phyloP scores from a whole-genome alignment of 1,140 invertebrate genomes.

The Mamestra configurata region DNA sequence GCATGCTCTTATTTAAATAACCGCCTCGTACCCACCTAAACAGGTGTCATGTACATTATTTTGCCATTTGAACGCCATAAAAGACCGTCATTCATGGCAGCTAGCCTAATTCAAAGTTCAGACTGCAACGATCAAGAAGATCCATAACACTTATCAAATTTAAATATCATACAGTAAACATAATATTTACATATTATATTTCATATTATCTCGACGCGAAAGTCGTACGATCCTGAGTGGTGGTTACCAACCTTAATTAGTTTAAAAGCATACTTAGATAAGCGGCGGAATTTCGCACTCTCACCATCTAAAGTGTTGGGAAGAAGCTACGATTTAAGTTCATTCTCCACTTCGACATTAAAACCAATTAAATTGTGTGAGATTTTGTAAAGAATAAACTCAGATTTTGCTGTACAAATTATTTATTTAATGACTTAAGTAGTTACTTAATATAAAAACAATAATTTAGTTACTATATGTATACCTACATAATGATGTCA shows the following conservation, averaged over 20 bases:
- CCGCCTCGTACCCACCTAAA: neutral
- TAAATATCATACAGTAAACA: constrained; percentile 4
- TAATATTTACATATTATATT: constrained; percentile 25
- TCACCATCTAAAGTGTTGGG: constrained; percentile 12
- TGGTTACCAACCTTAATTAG: constrained; percentile 55
- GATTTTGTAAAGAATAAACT: neutral
- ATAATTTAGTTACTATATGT: constrained; percentile 45
- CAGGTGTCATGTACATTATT: neutral
- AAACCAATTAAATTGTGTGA: neutral
- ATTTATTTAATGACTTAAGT: constrained; percentile 46
- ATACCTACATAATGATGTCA: constrained; percentile 36
- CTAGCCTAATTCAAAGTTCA: too few species aligned
- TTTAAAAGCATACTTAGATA: constrained; percentile 56
- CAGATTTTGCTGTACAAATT: constrained; percentile 18
- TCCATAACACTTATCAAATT: neutral
- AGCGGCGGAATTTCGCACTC: constrained; percentile 27
- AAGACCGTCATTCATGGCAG: neutral
- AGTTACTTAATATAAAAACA: constrained; percentile 45
- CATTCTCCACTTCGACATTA: neutral
- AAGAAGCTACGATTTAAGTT: constrained; percentile 1
- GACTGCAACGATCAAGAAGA: neutral
- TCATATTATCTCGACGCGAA: constrained; percentile 2
- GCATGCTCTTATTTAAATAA: neutral
- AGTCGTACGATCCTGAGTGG: constrained; percentile 55
- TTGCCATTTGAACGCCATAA: neutral